phyloP scores from a whole-genome alignment of 2,888 invertebrate species.

The Dromius quadrimaculatus region DNA sequence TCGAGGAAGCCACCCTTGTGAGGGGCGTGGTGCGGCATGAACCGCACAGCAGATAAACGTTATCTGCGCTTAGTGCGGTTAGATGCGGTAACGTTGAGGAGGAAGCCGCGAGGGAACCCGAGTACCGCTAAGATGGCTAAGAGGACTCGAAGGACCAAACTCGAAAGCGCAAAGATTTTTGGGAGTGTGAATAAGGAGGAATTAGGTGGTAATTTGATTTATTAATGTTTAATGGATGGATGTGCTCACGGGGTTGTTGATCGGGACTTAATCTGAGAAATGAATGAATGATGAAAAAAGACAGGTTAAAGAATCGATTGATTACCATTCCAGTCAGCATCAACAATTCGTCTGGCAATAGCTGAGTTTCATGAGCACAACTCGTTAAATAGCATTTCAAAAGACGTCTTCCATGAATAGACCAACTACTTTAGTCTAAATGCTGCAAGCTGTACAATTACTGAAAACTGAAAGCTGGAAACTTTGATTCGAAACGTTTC shows the following conservation, averaged over 20 bases:
- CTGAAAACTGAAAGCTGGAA: constrained; percentile 20
- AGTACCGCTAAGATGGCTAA: neutral
- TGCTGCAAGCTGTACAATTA: constrained; percentile 23
- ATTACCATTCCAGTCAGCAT: too few species aligned
- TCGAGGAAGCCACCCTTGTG: neutral
- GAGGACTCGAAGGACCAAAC: constrained; percentile 1
- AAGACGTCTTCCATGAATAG: constrained; percentile 40
- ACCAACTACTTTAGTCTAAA: constrained; percentile 10
- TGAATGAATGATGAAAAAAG: too few species aligned
- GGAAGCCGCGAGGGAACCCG: neutral
- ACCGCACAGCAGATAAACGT: constrained; percentile 28
- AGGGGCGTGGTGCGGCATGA: neutral
- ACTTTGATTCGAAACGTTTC: too few species aligned
- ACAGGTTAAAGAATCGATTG: too few species aligned
- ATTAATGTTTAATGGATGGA: too few species aligned
- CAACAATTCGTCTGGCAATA: neutral
- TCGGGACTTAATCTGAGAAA: too few species aligned
- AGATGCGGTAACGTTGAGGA: constrained; percentile 1
- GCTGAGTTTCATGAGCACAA: constrained; percentile 36
- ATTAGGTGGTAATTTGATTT: too few species aligned
- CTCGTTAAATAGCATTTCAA: constrained; percentile 33
- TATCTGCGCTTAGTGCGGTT: constrained; percentile 35
- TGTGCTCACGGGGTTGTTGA: too few species aligned
- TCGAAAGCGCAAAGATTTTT: too few species aligned
- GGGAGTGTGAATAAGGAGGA: too few species aligned